A percentile compares a stretch with the other conserved stretches of the same genome.
Conservation (phyloP, 2,888 invertebrate genomes). For the Ditylenchus weischeri region DNA sequence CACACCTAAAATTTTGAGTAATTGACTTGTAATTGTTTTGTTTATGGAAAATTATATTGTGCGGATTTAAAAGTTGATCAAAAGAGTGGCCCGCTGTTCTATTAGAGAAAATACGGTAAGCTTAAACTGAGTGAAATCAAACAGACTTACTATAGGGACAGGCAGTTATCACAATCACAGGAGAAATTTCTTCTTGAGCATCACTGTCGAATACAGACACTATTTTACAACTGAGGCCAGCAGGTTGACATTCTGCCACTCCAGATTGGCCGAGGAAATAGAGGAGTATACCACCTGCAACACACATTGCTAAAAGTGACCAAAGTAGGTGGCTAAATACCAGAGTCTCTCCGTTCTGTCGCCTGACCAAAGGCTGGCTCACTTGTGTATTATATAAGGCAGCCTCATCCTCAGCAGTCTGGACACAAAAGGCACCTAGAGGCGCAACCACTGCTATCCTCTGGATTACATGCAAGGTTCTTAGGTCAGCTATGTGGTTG, state of each 20-base stretch:
- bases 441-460: slow-evolving; percentile 49
- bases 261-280: slow-evolving; percentile 49
- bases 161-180: slow-evolving; percentile 46
- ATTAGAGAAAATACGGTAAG: too few relatives aligned
- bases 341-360: background rate
- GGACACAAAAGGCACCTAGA: slow-evolving; percentile 47
- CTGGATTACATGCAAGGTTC: slow-evolving; percentile 36
- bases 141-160: slow-evolving; percentile 51
- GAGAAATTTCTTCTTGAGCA: slow-evolving; percentile 28
- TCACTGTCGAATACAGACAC: slow-evolving; percentile 40
- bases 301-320: background rate
- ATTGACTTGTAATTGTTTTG: too few relatives aligned
- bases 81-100: too few relatives aligned
- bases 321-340: background rate
- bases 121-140: too few relatives aligned
- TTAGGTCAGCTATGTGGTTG: slow-evolving; percentile 36
- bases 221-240: slow-evolving; percentile 42
- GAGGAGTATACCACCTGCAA: slow-evolving; percentile 53
- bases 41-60: too few relatives aligned
- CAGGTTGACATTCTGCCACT: slow-evolving; percentile 42
- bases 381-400: background rate
- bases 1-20: too few relatives aligned
- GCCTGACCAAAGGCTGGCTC: background rate
- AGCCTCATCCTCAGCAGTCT: slow-evolving; percentile 1
- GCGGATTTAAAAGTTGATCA: too few relatives aligned